phyloP scores from a whole-genome alignment of 2,113 vertebrate species.

The Scomber japonicus region DNA sequence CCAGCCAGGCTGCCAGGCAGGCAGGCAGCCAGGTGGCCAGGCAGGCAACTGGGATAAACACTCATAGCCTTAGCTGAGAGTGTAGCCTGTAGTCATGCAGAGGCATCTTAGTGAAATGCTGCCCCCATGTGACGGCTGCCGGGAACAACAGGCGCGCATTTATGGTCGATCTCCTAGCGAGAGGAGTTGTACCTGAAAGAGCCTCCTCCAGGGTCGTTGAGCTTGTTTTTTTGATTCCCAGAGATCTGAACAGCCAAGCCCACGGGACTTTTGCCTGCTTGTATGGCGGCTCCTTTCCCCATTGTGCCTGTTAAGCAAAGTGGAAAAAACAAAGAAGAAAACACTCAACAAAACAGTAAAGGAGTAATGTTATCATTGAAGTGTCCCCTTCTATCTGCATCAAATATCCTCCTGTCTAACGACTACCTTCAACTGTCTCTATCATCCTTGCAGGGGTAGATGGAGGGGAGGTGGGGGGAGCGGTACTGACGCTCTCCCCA shows the following conservation, averaged over 20 bases:
- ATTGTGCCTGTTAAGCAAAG: constrained; percentile 84
- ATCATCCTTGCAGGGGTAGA: constrained; percentile 60
- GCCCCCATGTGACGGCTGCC: constrained; percentile 89
- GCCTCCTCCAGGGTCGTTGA: constrained; percentile 89
- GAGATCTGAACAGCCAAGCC: constrained; percentile 88
- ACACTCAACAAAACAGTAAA: constrained; percentile 69
- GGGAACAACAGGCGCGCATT: constrained; percentile 37
- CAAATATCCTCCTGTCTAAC: constrained; percentile 85
- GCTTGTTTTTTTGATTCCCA: constrained; percentile 91
- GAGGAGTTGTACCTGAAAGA: constrained; percentile 87
- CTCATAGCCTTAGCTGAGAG: constrained; percentile 76
- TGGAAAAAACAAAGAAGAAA: constrained; percentile 55
- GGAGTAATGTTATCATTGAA: constrained; percentile 85
- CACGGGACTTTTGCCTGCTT: constrained; percentile 85
- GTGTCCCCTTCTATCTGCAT: constrained; percentile 84
- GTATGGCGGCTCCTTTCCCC: constrained; percentile 87
- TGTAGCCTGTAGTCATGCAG: constrained; percentile 74
- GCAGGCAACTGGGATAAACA: constrained; percentile 65
- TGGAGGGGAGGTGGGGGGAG: constrained; percentile 1
- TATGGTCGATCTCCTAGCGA: neutral
- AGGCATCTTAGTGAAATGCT: constrained; percentile 87
- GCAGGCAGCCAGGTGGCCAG: constrained; percentile 63
- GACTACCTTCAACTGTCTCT: constrained; percentile 85
- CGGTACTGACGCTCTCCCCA: constrained; percentile 67
- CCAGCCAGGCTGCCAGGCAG: constrained; percentile 57